phyloP scores from a whole-genome alignment of 2,888 invertebrate genomes.

The Aleiodes leptofemur region DNA sequence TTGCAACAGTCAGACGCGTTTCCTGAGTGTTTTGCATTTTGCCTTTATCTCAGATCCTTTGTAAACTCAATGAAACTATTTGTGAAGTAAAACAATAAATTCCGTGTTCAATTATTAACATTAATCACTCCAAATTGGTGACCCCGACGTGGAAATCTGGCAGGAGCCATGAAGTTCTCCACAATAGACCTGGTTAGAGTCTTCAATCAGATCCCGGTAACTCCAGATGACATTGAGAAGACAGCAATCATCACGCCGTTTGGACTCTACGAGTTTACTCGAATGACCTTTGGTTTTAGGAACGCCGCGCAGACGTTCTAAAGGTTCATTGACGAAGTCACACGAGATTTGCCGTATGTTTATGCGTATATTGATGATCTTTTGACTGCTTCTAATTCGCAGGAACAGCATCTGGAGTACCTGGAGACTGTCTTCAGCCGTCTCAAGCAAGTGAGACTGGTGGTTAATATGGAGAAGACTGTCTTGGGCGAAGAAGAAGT shows the following conservation, averaged over 20 bases:
- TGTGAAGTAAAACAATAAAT: too few relatives aligned
- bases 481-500: not conserved
- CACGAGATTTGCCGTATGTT: not conserved
- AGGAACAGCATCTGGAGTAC: not conserved
- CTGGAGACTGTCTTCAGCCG: not conserved
- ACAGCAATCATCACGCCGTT: slow-evolving; percentile 42
- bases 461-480: not conserved
- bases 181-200: not conserved
- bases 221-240: not conserved
- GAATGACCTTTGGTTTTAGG: slow-evolving; percentile 37
- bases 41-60: too few relatives aligned
- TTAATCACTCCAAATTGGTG: too few relatives aligned
- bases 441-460: too few relatives aligned
- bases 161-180: not conserved
- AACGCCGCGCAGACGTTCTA: too few relatives aligned
- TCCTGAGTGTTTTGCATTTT: too few relatives aligned
- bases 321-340: not conserved
- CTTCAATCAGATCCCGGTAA: not conserved
- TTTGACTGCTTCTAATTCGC: not conserved
- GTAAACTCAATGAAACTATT: too few relatives aligned
- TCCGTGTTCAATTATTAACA: too few relatives aligned
- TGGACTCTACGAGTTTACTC: slow-evolving; percentile 28
- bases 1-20: too few relatives aligned
- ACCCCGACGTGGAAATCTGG: not conserved
- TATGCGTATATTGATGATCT: slow-evolving; percentile 5